A percentile compares a stretch with the other conserved stretches of the same genome.
phyloP scores from a whole-genome alignment of 2,113 vertebrate species.

The Megaceryle torquata region DNA sequence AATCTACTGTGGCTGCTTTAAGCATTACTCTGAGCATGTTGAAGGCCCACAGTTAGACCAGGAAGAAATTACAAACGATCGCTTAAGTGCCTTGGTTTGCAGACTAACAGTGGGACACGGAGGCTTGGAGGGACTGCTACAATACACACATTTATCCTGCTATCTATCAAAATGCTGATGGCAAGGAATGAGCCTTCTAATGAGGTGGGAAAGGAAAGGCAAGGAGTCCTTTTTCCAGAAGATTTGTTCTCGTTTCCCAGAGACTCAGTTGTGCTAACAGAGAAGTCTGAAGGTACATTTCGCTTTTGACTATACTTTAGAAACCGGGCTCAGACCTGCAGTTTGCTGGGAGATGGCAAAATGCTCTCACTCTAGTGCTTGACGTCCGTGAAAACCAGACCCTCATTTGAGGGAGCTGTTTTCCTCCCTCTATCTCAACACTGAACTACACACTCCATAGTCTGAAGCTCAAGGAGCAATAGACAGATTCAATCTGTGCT shows the following conservation, averaged over 20 bases:
- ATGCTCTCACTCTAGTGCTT: background rate
- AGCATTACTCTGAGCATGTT: background rate
- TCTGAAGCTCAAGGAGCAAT: background rate
- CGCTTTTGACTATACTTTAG: background rate
- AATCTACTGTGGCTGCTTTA: background rate
- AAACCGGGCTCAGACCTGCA: background rate
- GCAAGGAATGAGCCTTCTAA: background rate
- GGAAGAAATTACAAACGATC: background rate
- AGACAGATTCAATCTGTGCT: background rate
- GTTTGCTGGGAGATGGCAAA: background rate
- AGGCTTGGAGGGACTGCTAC: background rate
- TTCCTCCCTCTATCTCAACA: background rate
- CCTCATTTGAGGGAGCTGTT: background rate
- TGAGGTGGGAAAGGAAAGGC: background rate
- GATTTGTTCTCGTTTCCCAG: background rate
- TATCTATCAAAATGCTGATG: background rate
- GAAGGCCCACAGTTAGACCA: background rate
- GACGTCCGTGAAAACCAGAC: background rate
- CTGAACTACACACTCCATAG: background rate
- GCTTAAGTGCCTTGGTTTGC: background rate
- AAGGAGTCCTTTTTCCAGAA: background rate
- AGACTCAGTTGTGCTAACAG: background rate
- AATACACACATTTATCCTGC: background rate
- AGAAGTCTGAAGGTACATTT: background rate
- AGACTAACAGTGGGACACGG: background rate